Base-by-base conservation (phyloP, 2,797 vertebrate genomes). In the Pangasius macronema region DNA sequence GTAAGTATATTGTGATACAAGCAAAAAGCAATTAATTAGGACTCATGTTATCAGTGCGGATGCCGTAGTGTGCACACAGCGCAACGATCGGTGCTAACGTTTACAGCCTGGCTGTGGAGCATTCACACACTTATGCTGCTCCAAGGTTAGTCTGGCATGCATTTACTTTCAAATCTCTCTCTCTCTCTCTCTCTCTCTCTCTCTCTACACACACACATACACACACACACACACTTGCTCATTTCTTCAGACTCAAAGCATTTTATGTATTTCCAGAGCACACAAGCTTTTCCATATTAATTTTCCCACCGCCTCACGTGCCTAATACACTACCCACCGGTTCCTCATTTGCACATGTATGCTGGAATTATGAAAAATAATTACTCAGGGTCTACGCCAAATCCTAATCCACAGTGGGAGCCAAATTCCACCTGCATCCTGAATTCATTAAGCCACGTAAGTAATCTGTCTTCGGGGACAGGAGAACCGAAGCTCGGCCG, bases 391-490 rank as follows among this genome's bases (percentile, higher is more conserved):
- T 76, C 70, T 14, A 36, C 80, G 76, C 59, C 84, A 82, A 88
- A 75, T 88, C 84, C 79, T 65, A 82, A 85, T 57, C 68, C 83
- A 65, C 46, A 67, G 70, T n/a, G 22, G 63, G 79, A 65, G 79
- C 68, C 68, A 67, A 76, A 88, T 75, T 88, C 53, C 59, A 67
- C 57, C 61, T 85, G 65, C 65, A 63, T 88, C 73, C 86, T 80
- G 73, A 80, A 87, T 87, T 84, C 87, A 85, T 85, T 65, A 75
- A 55, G 57, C 7, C 33, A 42, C 3, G n/a, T 53, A 20, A 84
- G 73, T 84, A 87, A 87, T 87, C 82, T 80, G 73, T 49, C 86
- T 87, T 68, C 73, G 51, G 82, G 86, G 80, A 76, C 65, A 77
- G 46, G 7, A 55, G 86, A 67, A 83, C 80, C 36, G 68, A 51